Conservation (phyloP, 2,113 vertebrate genomes). For the Bombycilla garrulus region DNA sequence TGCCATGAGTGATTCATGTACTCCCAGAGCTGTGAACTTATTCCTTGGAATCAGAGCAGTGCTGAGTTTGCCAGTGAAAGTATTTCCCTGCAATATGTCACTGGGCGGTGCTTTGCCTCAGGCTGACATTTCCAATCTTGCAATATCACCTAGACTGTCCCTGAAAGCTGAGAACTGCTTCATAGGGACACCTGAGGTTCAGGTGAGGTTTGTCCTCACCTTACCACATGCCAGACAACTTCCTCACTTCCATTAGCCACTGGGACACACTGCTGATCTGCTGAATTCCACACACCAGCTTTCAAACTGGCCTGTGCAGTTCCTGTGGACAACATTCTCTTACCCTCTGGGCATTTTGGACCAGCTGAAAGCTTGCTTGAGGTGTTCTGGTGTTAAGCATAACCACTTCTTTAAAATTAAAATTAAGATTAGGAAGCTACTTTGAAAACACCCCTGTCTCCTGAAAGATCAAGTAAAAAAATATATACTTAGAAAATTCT, state of each 20-base stretch:
- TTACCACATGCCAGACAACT: not conserved
- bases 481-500: not conserved
- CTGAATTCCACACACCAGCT: not conserved
- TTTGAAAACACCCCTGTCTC: not conserved
- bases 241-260: not conserved
- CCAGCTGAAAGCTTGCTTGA: not conserved
- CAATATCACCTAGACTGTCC: not conserved
- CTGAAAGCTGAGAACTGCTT: not conserved
- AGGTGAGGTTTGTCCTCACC: not conserved
- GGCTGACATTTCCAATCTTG: not conserved
- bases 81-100: not conserved
- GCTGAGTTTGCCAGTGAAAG: not conserved
- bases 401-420: not conserved
- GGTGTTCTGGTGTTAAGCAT: not conserved
- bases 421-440: not conserved
- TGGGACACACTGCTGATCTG: not conserved
- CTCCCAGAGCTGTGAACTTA: not conserved
- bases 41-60: not conserved
- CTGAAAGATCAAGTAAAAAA: not conserved
- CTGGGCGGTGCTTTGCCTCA: not conserved
- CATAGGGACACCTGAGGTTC: not conserved
- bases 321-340: not conserved
- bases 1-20: not conserved
- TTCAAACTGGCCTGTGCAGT: not conserved
- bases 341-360: not conserved